Conservation (phyloP, 2,888 invertebrate genomes). For the Hermaeophaga mercurialis region DNA sequence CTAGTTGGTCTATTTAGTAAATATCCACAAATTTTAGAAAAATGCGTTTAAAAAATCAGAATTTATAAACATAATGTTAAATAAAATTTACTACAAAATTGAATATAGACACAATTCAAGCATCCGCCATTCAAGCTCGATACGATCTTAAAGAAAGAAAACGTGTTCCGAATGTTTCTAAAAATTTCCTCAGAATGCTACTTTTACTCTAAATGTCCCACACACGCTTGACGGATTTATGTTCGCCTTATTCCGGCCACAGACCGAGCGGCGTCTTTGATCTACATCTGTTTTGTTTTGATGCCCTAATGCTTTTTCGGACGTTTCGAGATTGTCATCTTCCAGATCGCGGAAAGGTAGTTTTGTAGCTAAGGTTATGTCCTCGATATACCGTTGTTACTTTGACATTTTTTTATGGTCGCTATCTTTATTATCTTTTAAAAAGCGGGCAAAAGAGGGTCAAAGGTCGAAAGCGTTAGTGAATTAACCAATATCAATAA, state of each 20-base stretch:
- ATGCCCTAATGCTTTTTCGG: background rate
- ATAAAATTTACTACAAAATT: background rate
- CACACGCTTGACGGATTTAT: constrained; percentile 44
- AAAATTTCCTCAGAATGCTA: background rate
- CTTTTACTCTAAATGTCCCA: constrained; percentile 39
- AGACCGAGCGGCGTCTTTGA: constrained; percentile 39
- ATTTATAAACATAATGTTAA: too few relatives aligned
- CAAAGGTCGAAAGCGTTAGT: background rate
- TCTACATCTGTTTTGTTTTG: constrained; percentile 30
- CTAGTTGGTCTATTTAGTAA: too few relatives aligned
- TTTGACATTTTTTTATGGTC: constrained; percentile 4
- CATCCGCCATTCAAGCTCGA: constrained; percentile 23
- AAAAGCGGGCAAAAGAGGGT: background rate
- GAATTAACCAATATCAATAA: too few relatives aligned
- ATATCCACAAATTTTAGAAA: too few relatives aligned
- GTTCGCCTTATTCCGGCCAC: constrained; percentile 40
- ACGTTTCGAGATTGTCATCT: constrained; percentile 37
- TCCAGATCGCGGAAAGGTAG: constrained; percentile 31
- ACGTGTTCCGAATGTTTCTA: constrained; percentile 41
- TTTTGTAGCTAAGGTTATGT: constrained; percentile 3
- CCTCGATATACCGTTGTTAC: background rate
- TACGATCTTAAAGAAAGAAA: constrained; percentile 26
- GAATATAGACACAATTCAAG: background rate
- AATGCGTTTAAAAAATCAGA: too few relatives aligned
- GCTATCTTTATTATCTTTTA: constrained; percentile 1